phyloP scores from a whole-genome alignment of 2,797 vertebrate genomes.

The Potorous gilbertii region DNA sequence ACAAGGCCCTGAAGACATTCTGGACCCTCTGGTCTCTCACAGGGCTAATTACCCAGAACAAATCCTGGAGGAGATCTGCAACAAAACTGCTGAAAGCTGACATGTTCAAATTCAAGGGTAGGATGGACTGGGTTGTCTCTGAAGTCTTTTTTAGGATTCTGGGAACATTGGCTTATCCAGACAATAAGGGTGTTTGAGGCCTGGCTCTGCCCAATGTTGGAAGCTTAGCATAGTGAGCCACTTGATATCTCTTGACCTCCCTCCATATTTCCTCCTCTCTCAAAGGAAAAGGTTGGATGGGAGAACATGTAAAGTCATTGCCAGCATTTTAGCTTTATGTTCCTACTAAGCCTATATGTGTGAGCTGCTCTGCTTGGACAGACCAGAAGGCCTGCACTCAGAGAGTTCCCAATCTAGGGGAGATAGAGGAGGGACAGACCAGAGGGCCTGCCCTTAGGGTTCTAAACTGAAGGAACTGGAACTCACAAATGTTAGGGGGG shows the following conservation, averaged over 20 bases:
- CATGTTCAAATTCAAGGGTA: neutral
- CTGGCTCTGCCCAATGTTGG: neutral
- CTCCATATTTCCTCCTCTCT: neutral
- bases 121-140: neutral
- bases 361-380: neutral
- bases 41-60: neutral
- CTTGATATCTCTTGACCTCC: neutral
- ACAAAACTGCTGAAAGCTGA: neutral
- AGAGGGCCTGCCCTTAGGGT: neutral
- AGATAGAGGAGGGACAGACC: neutral
- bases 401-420: no score
- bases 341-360: neutral
- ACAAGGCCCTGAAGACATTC: neutral
- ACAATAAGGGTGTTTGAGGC: neutral
- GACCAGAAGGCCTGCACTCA: no score
- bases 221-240: neutral
- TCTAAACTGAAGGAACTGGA: neutral
- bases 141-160: neutral
- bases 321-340: neutral
- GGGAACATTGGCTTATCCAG: neutral
- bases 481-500: neutral
- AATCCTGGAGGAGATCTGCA: neutral
- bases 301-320: neutral
- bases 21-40: neutral
- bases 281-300: neutral